These are phyloP conservation scores for Apogon hyalosoma DNA, from an alignment of 2,797 vertebrate genomes.

Conservation along the genomic window DNA sequence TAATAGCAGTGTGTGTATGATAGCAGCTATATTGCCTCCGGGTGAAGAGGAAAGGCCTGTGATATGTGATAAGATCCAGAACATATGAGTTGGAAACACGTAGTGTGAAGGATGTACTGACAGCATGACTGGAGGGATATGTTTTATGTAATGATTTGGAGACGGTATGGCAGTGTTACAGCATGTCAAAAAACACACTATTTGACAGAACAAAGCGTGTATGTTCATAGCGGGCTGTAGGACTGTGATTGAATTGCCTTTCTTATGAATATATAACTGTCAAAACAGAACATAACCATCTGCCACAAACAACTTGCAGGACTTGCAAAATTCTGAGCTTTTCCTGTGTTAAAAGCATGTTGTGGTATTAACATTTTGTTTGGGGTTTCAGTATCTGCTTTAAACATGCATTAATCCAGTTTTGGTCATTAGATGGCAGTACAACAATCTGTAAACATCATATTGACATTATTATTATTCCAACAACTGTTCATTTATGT, in stretches of 20 bases:
- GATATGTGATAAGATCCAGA: conserved; percentile 44
- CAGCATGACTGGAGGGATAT: conserved; percentile 31
- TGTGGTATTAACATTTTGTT: too few species aligned
- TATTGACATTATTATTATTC: too few species aligned
- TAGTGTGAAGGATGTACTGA: conserved; percentile 35
- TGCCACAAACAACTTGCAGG: too few species aligned
- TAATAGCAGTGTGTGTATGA: conserved; percentile 40
- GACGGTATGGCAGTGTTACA: conserved; percentile 28
- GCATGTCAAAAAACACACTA: conserved; percentile 8
- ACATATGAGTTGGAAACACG: conserved; percentile 21
- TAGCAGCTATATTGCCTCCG: conserved; percentile 45
- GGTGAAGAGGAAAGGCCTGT: conserved; percentile 29
- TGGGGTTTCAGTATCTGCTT: too few species aligned
- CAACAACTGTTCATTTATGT: too few species aligned
- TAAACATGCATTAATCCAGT: too few species aligned
- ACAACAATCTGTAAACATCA: too few species aligned
- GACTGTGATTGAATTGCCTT: conserved; percentile 16
- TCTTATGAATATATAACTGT: not conserved
- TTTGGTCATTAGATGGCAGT: too few species aligned
- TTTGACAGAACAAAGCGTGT: conserved; percentile 28
- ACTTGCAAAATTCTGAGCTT: too few species aligned
- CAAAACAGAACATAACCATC: not conserved
- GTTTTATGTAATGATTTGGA: conserved; percentile 20
- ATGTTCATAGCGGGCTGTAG: not conserved
- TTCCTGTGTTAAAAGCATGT: too few species aligned